Evolutionary conservation across 2,797 vertebrate genomes (phyloP).

Genomic region (Coregonus sp.): DNA sequence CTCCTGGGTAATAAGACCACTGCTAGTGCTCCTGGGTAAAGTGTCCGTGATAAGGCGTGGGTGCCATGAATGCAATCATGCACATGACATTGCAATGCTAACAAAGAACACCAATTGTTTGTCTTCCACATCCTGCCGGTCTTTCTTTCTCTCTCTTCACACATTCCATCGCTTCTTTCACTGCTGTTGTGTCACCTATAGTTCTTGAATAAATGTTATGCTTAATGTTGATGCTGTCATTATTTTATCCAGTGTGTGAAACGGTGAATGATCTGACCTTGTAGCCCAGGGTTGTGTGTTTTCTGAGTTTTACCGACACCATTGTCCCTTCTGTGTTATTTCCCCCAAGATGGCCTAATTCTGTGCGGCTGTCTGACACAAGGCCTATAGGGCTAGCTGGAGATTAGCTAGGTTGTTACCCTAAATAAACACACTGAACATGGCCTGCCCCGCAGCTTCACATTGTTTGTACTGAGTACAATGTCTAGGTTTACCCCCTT

Average conservation of each 20-base stretch:
- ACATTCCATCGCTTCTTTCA: neutral
- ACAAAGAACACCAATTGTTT: neutral
- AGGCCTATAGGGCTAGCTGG: neutral
- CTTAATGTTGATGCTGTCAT: neutral
- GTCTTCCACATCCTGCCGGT: neutral
- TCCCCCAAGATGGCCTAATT: neutral
- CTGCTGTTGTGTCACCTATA: neutral
- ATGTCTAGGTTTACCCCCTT: constrained; percentile 56
- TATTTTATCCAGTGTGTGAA: neutral
- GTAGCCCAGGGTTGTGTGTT: neutral
- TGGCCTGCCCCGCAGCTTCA: constrained; percentile 31
- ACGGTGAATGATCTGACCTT: neutral
- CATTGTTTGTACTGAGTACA: constrained; percentile 36
- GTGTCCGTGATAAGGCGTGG: neutral
- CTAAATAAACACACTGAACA: constrained; percentile 6
- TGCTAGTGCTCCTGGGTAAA: neutral
- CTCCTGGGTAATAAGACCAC: too few relatives aligned
- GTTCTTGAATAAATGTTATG: neutral
- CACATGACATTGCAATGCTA: neutral
- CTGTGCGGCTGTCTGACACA: neutral
- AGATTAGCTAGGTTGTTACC: neutral
- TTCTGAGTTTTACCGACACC: neutral
- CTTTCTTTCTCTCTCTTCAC: neutral
- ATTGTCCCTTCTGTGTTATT: neutral
- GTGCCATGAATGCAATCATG: neutral